Evolutionary conservation across 2,797 vertebrate species (phyloP).

Genomic region (Carduelis carduelis): DNA sequence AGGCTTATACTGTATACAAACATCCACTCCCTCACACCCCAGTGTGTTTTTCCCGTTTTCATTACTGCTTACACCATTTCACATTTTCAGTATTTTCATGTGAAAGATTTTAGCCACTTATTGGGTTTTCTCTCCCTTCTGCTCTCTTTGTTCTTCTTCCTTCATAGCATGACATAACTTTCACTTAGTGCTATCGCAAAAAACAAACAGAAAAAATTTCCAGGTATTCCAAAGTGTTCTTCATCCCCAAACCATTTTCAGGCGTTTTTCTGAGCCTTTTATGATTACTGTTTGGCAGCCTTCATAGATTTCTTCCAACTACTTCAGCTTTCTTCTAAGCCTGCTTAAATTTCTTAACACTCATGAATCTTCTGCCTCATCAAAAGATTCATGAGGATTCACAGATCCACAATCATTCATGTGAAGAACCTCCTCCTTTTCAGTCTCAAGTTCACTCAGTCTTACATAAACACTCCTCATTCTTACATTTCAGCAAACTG

Average conservation of each 20-base stretch:
- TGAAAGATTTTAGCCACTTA: background rate
- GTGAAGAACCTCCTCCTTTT: background rate
- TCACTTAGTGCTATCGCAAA: background rate
- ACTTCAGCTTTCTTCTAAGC: background rate
- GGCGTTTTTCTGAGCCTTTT: background rate
- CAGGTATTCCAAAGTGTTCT: background rate
- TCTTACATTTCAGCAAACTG: background rate
- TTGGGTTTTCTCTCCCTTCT: background rate
- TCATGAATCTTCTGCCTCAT: background rate
- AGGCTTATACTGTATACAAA: background rate
- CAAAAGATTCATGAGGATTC: background rate
- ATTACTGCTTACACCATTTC: background rate
- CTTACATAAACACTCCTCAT: background rate
- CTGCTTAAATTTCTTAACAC: background rate
- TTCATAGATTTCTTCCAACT: background rate
- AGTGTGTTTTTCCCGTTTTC: background rate
- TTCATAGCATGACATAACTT: background rate
- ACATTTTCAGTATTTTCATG: background rate
- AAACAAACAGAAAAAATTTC: background rate
- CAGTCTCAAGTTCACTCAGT: background rate
- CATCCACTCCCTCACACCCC: fast-evolving
- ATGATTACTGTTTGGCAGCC: background rate
- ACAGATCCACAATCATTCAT: background rate
- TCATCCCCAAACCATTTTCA: background rate
- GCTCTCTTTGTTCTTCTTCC: background rate